Conservation (phyloP, 2,797 vertebrate genomes). For the Mycteria americana region DNA sequence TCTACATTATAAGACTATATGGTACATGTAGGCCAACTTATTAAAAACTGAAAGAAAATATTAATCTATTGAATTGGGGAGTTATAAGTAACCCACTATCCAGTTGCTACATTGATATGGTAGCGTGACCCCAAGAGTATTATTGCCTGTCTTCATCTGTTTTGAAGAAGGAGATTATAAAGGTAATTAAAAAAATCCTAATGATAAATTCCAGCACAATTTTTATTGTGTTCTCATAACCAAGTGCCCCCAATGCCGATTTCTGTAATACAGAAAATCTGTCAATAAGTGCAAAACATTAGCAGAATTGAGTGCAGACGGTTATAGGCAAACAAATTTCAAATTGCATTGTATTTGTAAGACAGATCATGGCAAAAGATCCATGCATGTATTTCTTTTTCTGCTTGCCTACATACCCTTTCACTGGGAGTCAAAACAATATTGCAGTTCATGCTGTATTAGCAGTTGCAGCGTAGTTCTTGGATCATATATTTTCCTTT, state of each 20-base stretch:
- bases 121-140: not conserved
- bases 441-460: not conserved
- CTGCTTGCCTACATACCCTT: not conserved
- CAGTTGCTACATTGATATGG: not conserved
- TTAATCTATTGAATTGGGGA: not conserved
- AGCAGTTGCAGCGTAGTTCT: not conserved
- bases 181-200: not conserved
- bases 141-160: not conserved
- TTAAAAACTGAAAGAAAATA: not conserved
- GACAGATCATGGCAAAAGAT: not conserved
- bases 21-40: not conserved
- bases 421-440: not conserved
- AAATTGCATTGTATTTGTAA: not conserved
- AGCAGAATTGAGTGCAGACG: not conserved
- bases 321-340: not conserved
- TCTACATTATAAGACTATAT: not conserved
- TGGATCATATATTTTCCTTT: not conserved
- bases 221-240: not conserved
- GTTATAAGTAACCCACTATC: accelerated
- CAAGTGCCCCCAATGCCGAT: accelerated
- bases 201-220: not conserved
- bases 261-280: not conserved
- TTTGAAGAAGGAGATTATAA: not conserved
- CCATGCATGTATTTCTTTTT: not conserved
- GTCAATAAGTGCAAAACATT: not conserved